Evolutionary conservation across 1,140 invertebrate species (phyloP).

Genomic region (Oreohelix idahoensis): DNA sequence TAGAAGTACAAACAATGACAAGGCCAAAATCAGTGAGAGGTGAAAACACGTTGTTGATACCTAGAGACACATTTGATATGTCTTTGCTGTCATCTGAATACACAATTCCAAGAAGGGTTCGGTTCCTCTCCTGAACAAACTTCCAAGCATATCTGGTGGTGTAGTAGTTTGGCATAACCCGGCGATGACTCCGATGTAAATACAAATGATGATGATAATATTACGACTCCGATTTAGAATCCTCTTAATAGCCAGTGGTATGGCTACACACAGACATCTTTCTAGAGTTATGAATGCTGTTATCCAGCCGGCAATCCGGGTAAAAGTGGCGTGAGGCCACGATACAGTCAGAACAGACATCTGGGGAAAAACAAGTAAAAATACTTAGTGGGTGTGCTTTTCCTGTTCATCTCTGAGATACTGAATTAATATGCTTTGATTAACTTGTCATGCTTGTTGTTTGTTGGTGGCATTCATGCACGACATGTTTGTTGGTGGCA

Average conservation of each 20-base stretch:
- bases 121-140: not conserved
- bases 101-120: not conserved
- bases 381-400: no score
- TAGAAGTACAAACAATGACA: not conserved
- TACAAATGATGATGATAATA: not conserved
- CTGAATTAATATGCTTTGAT: no score
- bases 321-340: not conserved
- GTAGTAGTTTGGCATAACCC: not conserved
- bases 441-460: no score
- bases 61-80: not conserved
- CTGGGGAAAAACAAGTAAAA: no score
- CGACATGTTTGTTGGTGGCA: no score
- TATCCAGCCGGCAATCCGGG: slow-evolving; percentile 11
- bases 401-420: no score
- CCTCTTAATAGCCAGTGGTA: not conserved
- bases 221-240: not conserved
- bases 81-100: not conserved
- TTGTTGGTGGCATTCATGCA: no score
- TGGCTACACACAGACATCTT: slow-evolving; percentile 13
- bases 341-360: not conserved
- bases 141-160: not conserved
- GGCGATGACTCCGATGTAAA: slow-evolving; percentile 8
- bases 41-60: slow-evolving; percentile 24
- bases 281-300: slow-evolving; percentile 14
- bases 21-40: slow-evolving; percentile 4